Percentiles rank a stretch among this genome's conserved stretches.
Conservation (phyloP, 2,888 invertebrate genomes). For the Troides helena region DNA sequence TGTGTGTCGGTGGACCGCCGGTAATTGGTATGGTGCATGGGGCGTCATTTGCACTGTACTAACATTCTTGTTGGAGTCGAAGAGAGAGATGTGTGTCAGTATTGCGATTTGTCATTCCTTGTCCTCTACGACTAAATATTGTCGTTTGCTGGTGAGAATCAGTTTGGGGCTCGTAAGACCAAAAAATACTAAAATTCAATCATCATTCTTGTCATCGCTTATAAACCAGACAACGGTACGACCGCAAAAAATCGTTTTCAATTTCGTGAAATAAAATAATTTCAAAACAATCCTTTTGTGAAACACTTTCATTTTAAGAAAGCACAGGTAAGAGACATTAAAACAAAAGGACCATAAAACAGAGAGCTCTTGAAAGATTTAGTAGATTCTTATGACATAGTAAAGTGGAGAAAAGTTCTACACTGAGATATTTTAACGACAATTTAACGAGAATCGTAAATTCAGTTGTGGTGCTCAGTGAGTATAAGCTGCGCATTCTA, state of each 20-base stretch:
- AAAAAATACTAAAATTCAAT: too few species aligned
- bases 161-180: too few species aligned
- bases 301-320: constrained; percentile 13
- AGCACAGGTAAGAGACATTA: constrained; percentile 16
- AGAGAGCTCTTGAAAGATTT: constrained; percentile 21
- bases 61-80: too few species aligned
- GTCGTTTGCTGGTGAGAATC: too few species aligned
- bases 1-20: too few species aligned
- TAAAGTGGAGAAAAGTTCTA: constrained; percentile 20
- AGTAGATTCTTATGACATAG: constrained; percentile 17
- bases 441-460: constrained; percentile 23
- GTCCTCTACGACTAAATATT: too few species aligned
- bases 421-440: constrained; percentile 21
- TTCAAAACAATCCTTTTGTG: background rate
- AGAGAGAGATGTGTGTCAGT: too few species aligned
- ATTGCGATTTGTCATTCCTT: too few species aligned
- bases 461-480: background rate
- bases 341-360: constrained; percentile 16
- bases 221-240: too few species aligned
- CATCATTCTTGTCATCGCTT: too few species aligned
- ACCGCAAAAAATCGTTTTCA: background rate
- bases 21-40: too few species aligned
- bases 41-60: too few species aligned
- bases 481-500: background rate
- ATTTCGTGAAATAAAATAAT: background rate